Percentiles rank a stretch among this genome's conserved stretches.
Conservation (phyloP, 2,888 invertebrate species). For the Lycocerus yunnanus region DNA sequence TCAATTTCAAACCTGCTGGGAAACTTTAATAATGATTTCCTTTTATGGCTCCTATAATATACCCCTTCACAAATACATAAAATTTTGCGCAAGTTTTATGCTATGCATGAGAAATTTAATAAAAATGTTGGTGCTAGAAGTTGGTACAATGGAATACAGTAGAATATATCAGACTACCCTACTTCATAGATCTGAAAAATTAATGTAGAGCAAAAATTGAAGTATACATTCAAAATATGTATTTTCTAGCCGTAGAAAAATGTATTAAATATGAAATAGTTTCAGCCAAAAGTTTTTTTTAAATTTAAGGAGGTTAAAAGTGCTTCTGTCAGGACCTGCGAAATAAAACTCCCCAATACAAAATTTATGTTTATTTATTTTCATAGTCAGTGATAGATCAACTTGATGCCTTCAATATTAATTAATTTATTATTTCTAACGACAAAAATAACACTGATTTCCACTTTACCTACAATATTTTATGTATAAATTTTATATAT, state of each 20-base stretch:
- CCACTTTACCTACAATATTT: background rate
- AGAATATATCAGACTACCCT: background rate
- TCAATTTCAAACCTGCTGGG: background rate
- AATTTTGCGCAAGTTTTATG: background rate
- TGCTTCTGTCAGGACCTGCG: too few species aligned
- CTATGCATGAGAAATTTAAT: background rate
- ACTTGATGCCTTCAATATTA: background rate
- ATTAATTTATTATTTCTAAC: background rate
- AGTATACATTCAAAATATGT: background rate
- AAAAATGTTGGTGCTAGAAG: background rate
- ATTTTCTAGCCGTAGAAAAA: background rate
- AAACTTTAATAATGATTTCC: background rate
- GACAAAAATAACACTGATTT: background rate
- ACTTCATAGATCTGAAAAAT: background rate
- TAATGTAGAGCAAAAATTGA: background rate
- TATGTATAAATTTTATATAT: too few species aligned
- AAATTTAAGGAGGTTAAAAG: background rate
- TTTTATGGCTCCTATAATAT: background rate
- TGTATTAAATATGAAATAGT: background rate
- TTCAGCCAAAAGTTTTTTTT: background rate
- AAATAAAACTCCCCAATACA: background rate
- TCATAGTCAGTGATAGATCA: background rate
- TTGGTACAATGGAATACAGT: background rate
- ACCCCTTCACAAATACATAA: background rate
- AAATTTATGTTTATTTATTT: background rate